Evolutionary conservation across 1,140 invertebrate genomes (phyloP).

Genomic region (Drosophila sechellia): DNA sequence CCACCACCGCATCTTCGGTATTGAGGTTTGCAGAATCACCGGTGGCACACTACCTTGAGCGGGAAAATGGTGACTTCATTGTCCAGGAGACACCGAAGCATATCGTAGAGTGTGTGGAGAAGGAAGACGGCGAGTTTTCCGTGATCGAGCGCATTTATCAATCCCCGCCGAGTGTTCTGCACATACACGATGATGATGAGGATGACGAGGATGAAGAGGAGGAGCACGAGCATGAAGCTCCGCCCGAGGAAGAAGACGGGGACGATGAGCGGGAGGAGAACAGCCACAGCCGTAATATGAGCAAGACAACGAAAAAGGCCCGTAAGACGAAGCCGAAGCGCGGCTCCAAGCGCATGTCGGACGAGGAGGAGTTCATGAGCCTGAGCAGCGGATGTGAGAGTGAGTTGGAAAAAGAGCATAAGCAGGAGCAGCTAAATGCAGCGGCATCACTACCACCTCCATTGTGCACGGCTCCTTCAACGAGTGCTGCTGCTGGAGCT

Average conservation of each 20-base stretch:
- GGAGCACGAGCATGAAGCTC: slow-evolving; percentile 10
- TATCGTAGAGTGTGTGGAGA: slow-evolving; percentile 82
- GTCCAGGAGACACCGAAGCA: slow-evolving; percentile 83
- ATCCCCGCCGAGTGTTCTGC: slow-evolving; percentile 79
- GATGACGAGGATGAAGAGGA: slow-evolving; percentile 64
- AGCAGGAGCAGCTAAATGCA: slow-evolving; percentile 5
- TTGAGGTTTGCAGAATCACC: slow-evolving; percentile 79
- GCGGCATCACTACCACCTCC: slow-evolving; percentile 14
- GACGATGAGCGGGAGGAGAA: slow-evolving; percentile 70
- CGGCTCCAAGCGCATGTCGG: slow-evolving; percentile 23
- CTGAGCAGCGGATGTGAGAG: slow-evolving; percentile 65
- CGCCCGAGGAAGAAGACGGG: slow-evolving; percentile 54
- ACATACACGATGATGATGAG: slow-evolving; percentile 80
- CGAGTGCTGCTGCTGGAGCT: slow-evolving; percentile 37
- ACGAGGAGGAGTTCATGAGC: slow-evolving; percentile 74
- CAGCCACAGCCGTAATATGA: slow-evolving; percentile 42
- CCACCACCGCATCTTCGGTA: slow-evolving; percentile 51
- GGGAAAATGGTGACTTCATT: slow-evolving; percentile 82
- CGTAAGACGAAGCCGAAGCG: slow-evolving; percentile 63
- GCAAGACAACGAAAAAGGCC: slow-evolving; percentile 59
- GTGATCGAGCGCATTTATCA: slow-evolving; percentile 83
- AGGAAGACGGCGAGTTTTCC: slow-evolving; percentile 81
- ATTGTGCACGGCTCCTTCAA: slow-evolving; percentile 56
- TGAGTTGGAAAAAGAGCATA: slow-evolving; percentile 27
- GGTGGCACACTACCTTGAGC: slow-evolving; percentile 80